Percentiles rank a stretch among this genome's conserved stretches.
These are phyloP conservation scores for Mycalesis mineus DNA, from an alignment of 2,888 invertebrate genomes.

Conservation along the genomic window DNA sequence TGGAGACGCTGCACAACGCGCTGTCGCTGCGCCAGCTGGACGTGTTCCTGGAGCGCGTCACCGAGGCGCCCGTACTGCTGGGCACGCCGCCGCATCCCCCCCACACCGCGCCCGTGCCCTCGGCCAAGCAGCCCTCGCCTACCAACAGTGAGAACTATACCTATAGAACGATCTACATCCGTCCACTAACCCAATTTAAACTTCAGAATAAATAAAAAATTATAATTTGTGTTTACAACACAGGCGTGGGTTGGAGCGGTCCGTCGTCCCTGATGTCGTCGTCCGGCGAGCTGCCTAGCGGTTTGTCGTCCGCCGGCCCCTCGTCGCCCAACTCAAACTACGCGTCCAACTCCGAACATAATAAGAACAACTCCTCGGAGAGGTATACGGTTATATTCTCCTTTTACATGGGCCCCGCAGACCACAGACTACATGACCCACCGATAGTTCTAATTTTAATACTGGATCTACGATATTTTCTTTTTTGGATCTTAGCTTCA, in stretches of 20 bases:
- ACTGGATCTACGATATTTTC: no score
- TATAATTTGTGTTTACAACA: no score
- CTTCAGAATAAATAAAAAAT: no score
- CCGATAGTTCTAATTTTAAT: no score
- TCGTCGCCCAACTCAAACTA: conserved; percentile 87
- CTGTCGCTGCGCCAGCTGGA: conserved; percentile 95
- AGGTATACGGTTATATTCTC: conserved; percentile 44
- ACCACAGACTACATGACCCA: background rate
- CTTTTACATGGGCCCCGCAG: background rate
- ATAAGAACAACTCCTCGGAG: conserved; percentile 45
- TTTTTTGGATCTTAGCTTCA: no score
- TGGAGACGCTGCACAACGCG: conserved; percentile 98
- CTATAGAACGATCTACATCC: no score
- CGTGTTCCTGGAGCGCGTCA: conserved; percentile 91
- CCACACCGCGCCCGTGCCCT: conserved; percentile 79
- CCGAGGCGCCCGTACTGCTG: conserved; percentile 82
- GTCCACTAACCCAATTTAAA: no score
- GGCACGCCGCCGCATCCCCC: conserved; percentile 84
- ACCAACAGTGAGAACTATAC: conserved; percentile 53
- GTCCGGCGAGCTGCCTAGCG: conserved; percentile 73
- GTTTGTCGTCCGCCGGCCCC: conserved; percentile 85
- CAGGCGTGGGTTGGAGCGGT: conserved; percentile 86
- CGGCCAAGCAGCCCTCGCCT: conserved; percentile 68
- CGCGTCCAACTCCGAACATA: conserved; percentile 43
- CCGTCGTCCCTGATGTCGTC: conserved; percentile 87